Evolutionary conservation across 1,140 invertebrate genomes (phyloP), one percentile per base, ranked within the genome.

Genomic region (Ditylenchus dipsaci): DNA sequence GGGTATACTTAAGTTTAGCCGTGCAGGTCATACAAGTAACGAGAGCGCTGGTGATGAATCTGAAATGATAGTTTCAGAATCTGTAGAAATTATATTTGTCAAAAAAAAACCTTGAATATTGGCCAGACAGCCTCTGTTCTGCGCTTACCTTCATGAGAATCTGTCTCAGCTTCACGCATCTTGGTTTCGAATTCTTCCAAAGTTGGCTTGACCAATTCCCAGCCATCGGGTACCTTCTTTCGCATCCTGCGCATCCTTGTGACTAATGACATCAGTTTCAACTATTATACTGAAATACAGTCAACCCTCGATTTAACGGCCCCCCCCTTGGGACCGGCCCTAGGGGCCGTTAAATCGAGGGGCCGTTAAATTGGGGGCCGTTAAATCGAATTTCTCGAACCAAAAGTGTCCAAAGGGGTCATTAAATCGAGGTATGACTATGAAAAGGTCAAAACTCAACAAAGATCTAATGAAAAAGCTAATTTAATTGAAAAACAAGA

Each of bases 71-170:
- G 49, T 7, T 38, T 11, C 11, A 11, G 33, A 38, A 11, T 5
- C 3, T 38, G 11, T 38, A n/a, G 33, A 62, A 62, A 68, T 1
- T 0, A 26, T 13, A 33, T 29, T 19, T 0, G n/a, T 21, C 43
- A 38, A 29, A 61, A 53, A 75, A 56, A 63, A 63, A 83, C 82
- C 38, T 85, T 93, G 81, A 98, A 98, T 78, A 99, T 96, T 11
- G 96, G 95, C 95, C 96, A 99, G 5, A 97, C 84, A 0, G 92
- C 91, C 87, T 99, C 96, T 58, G 96, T 94, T 83, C 95, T 96
- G 57, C 96, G 87, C 86, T 98, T 99, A 0, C 96, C 96, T 87
- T 99, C 96, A 83, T 99, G 96, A 21, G 95, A 91, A 83, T 98
- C 95, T 1, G 91, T 93, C 86, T 96, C 93, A 75, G 93, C 94